Evolutionary conservation across 2,888 invertebrate species (phyloP).

Genomic region (Calephelis perditalis): DNA sequence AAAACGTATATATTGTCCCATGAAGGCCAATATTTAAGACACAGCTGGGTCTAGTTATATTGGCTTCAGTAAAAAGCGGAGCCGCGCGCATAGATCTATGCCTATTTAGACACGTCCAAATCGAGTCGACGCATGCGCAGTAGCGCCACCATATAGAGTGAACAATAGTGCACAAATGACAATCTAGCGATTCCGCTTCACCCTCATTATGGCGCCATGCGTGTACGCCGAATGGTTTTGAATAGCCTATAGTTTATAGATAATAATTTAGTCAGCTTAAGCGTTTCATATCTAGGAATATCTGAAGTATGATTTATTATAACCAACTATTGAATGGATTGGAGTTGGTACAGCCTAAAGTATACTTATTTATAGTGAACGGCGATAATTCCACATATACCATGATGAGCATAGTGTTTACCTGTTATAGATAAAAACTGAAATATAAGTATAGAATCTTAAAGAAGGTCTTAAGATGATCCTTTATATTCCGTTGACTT

Average conservation of each 20-base stretch:
- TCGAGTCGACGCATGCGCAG: slow-evolving; percentile 51
- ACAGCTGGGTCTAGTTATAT: slow-evolving; percentile 35
- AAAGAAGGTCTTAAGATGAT: too few species aligned
- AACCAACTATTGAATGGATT: too few species aligned
- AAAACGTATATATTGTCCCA: too few species aligned
- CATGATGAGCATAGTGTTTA: too few species aligned
- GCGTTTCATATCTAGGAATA: slow-evolving; percentile 19
- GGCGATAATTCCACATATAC: too few species aligned
- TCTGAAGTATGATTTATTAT: neutral
- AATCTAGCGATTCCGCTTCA: slow-evolving; percentile 52
- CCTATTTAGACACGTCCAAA: slow-evolving; percentile 72
- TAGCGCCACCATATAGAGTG: slow-evolving; percentile 71
- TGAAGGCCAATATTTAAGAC: slow-evolving; percentile 12
- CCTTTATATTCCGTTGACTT: too few species aligned
- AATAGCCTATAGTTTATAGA: slow-evolving; percentile 33
- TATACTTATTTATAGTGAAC: too few species aligned
- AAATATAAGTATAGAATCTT: too few species aligned
- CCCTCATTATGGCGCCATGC: slow-evolving; percentile 65
- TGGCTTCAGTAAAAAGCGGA: slow-evolving; percentile 53
- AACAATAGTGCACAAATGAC: slow-evolving; percentile 71
- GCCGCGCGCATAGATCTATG: slow-evolving; percentile 72
- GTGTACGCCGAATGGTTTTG: slow-evolving; percentile 42
- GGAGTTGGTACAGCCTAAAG: too few species aligned
- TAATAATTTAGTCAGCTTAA: slow-evolving; percentile 24
- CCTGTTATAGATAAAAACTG: slow-evolving; percentile 6